Evolutionary conservation across 2,797 vertebrate genomes (phyloP).

Genomic region (Scarus forsteni): DNA sequence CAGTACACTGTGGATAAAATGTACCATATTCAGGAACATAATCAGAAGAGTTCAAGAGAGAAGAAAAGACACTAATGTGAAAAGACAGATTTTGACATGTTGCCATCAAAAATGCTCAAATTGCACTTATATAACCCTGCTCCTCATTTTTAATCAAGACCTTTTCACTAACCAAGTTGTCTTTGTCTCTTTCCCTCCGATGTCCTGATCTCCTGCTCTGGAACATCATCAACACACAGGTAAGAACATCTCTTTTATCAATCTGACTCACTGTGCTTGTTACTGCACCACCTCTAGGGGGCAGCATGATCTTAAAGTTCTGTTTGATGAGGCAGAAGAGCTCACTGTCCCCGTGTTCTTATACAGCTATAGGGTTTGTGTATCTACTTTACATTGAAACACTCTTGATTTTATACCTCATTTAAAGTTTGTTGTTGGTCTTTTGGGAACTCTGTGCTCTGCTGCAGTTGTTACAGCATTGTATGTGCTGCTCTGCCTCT

Average conservation of each 20-base stretch:
- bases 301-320: constrained; percentile 74
- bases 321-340: constrained; percentile 5
- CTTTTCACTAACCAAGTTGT: constrained; percentile 28
- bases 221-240: constrained; percentile 61
- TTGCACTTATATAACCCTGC: too few relatives aligned
- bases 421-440: too few relatives aligned
- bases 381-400: neutral
- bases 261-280: neutral
- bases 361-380: constrained; percentile 18
- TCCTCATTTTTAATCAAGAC: neutral
- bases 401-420: too few relatives aligned
- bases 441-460: neutral
- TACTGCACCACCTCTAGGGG: constrained; percentile 75
- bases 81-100: too few relatives aligned
- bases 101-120: too few relatives aligned
- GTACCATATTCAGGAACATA: too few relatives aligned
- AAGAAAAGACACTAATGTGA: too few relatives aligned
- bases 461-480: constrained; percentile 21
- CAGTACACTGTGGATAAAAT: too few relatives aligned
- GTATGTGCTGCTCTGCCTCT: neutral
- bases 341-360: constrained; percentile 11
- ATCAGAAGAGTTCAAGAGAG: too few relatives aligned
- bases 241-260: constrained; percentile 61
- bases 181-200: constrained; percentile 21
- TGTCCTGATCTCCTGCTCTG: constrained; percentile 43